A percentile compares a stretch with the other conserved stretches of the same genome.
Evolutionary conservation across 1,140 invertebrate genomes (phyloP).

Genomic region (Calosoma granatense): DNA sequence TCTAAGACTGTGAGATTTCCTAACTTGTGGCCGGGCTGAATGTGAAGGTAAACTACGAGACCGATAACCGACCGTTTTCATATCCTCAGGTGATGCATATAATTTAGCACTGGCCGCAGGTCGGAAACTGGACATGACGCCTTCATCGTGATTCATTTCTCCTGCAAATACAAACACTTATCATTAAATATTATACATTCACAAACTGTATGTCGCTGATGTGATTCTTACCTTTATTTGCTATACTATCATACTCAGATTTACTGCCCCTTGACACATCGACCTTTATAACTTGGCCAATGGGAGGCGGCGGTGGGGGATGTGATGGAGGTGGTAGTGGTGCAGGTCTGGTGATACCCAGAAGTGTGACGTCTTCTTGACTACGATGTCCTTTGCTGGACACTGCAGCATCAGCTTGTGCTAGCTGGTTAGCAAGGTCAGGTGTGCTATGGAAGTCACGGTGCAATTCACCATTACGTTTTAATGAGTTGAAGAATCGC

Average conservation of each 20-base stretch:
- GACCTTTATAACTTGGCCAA: slow-evolving; percentile 64
- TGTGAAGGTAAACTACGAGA: slow-evolving; percentile 49
- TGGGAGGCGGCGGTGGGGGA: slow-evolving; percentile 56
- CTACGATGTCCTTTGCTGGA: slow-evolving; percentile 48
- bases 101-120: slow-evolving; percentile 75
- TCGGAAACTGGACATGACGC: slow-evolving; percentile 72
- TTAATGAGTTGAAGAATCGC: slow-evolving; percentile 41
- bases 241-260: slow-evolving; percentile 30
- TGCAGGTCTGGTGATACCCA: slow-evolving; percentile 33
- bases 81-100: slow-evolving; percentile 77
- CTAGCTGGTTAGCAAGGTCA: slow-evolving; percentile 51
- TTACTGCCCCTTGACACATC: slow-evolving; percentile 40
- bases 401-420: slow-evolving; percentile 26
- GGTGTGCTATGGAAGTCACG: slow-evolving; percentile 83
- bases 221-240: slow-evolving; percentile 19
- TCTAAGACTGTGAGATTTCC: slow-evolving; percentile 53
- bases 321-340: slow-evolving; percentile 54
- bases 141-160: slow-evolving; percentile 19
- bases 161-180: background rate
- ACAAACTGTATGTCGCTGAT: too few species aligned
- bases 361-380: slow-evolving; percentile 58
- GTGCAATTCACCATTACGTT: slow-evolving; percentile 51
- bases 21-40: slow-evolving; percentile 42
- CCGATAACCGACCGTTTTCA: slow-evolving; percentile 69
- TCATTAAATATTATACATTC: background rate